Base-by-base conservation (phyloP, 2,888 invertebrate species). In the Sesia bembeciformis region DNA sequence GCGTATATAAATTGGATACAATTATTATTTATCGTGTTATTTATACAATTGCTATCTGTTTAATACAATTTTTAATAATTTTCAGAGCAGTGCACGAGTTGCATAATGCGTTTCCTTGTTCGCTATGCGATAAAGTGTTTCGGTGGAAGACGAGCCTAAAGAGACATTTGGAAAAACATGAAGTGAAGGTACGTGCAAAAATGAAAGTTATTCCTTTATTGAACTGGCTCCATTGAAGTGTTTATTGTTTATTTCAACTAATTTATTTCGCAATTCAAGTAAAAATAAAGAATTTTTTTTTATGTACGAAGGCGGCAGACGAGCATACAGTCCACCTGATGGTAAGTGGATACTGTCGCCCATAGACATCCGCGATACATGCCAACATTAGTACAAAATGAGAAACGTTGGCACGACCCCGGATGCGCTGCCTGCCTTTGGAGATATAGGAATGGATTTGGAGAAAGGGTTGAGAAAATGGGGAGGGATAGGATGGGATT, bases 141-240 rank as follows among this genome's bases (percentile, higher is more conserved):
- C 56, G 83, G 3, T 89, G 88, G 88, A 79, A 81, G 60, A 84
- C 84, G 3, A 88, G 89, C 43, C 63, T 88, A 0, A 81, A 78
- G 51, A 54, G 88, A 3, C 88, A 89, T 56, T 50, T 78, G 38
- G 82, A 81, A 49, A 76, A 73, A 38, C 84, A 85, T 39, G 73
- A 78, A 3, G 58, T 58, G 4, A 78, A 78, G 76, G 84, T 84
- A 57, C 51, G 39, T 5, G 46, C 5, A 8, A 23, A 23, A 46
- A 8, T 8, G 8, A 8, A 4, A 46, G 4, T 23, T 46, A 23
- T n/a, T 46, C 6, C n/a, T 7, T 43, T 5, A 43, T 4, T 43
- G 8, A 3, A 4, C 43, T 4, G 43, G n/a, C 5, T 4, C n/a
- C 4, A n/a, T 42, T 42, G n/a, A n/a, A 4, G 7, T 4, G 42